These are phyloP conservation scores for Rhinatrema bivittatum DNA, from an alignment of 2,797 vertebrate species.

Conservation along the genomic window DNA sequence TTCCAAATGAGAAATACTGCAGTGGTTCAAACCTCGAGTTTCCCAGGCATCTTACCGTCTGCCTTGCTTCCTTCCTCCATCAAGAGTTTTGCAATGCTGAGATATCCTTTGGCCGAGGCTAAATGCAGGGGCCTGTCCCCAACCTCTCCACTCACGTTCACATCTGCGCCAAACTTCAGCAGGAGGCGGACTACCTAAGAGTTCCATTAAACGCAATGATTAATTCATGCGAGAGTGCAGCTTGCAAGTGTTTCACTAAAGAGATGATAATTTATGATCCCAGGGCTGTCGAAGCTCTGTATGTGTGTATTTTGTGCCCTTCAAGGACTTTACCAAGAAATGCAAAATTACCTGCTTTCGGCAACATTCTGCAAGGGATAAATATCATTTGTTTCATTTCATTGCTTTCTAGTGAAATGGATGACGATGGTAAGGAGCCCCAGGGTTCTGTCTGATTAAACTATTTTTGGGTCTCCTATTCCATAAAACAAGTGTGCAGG, in stretches of 20 bases:
- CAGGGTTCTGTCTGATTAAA: no score
- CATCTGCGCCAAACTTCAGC: conserved; percentile 84
- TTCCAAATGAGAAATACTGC: no score
- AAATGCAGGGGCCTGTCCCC: conserved; percentile 86
- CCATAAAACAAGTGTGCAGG: conserved; percentile 10
- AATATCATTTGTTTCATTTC: conserved; percentile 3
- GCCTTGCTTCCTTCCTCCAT: conserved; percentile 78
- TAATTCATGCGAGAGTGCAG: conserved; percentile 1
- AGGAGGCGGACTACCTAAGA: conserved; percentile 74
- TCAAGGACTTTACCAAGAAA: no score
- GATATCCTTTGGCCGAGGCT: conserved; percentile 87
- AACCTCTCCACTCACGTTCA: conserved; percentile 83
- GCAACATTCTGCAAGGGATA: conserved; percentile 10
- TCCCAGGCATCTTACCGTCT: conserved; percentile 81
- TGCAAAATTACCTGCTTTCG: neutral
- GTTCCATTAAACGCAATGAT: conserved; percentile 1
- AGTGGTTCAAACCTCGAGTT: no score
- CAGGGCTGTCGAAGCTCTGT: no score
- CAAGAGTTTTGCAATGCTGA: conserved; percentile 73
- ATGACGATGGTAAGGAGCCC: neutral
- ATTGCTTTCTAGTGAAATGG: conserved; percentile 2
- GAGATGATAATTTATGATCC: no score
- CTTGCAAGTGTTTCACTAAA: neutral
- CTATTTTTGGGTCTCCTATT: no score
- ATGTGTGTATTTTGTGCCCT: no score